These are phyloP conservation scores for Platygyra sinensis DNA, from an alignment of 64 coral and sea anemone genomes.

Conservation along the genomic window DNA sequence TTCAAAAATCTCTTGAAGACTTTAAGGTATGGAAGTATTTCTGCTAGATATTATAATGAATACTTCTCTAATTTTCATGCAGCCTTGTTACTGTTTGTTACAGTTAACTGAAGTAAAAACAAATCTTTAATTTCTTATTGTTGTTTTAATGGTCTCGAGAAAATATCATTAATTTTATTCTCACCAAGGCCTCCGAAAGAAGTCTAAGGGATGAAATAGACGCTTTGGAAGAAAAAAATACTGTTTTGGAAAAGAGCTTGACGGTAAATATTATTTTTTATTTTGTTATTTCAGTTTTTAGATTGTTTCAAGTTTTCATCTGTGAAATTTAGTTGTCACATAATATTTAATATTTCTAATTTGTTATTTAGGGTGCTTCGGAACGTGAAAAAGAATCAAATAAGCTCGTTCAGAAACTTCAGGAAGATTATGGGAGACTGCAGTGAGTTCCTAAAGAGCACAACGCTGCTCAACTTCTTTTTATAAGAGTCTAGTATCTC, in stretches of 20 bases:
- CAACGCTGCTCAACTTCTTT: background rate
- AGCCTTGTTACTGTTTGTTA: too few species aligned
- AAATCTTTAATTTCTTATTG: background rate
- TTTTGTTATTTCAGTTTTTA: background rate
- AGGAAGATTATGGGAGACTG: conserved; percentile 8
- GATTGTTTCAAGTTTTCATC: background rate
- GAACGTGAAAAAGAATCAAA: background rate
- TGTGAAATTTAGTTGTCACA: background rate
- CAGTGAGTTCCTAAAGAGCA: background rate
- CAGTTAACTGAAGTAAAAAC: background rate
- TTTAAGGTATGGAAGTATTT: conserved; percentile 20
- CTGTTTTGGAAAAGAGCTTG: conserved; percentile 12
- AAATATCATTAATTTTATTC: background rate
- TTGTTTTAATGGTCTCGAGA: background rate
- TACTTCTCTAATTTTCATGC: too few species aligned
- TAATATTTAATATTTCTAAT: background rate
- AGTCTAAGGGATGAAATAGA: conserved; percentile 37
- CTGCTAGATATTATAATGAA: background rate
- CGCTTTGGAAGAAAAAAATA: background rate
- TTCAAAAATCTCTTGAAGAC: conserved; percentile 8
- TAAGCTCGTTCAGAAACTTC: conserved; percentile 13
- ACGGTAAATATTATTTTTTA: background rate
- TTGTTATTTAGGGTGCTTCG: background rate
- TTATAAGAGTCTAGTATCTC: too few species aligned
- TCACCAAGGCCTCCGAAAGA: conserved; percentile 7